Base-by-base conservation (phyloP, 2,888 invertebrate species). In the Frankliniella intonsa region DNA sequence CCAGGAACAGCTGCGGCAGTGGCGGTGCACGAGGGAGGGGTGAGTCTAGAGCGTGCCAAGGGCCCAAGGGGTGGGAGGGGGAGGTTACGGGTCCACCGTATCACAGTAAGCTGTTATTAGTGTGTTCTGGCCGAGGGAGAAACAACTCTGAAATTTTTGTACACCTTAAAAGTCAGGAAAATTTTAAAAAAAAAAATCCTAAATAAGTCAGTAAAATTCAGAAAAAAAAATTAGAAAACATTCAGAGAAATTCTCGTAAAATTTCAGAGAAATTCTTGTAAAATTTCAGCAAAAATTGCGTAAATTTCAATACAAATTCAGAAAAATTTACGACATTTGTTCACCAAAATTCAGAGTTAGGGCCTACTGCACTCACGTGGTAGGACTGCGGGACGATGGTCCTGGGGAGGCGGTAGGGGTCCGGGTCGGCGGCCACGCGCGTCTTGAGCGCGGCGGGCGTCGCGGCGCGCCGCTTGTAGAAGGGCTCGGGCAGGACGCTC, bases 311-410 rank as follows among this genome's bases (percentile, higher is more conserved):
- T 38, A 62, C 1, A 22, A 80, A 3, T 3, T 22, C n/a, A 38
- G 3, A 8, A 38, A 38, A 80, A 38, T 12, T 14, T 80, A n/a
- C 50, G n/a, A n/a, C 1, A 19, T 80, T 50, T 50, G 87, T 90
- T 89, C 85, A 92, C 92, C 89, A 89, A 85, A 82, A 92, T 92
- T 85, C 89, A 89, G 10, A 91, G 92, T 82, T 90, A n/a, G n/a
- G n/a, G n/a, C n/a, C n/a, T n/a, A n/a, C n/a, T n/a, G n/a, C 8
- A 88, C 86, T 86, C 19, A 92, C 88, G 22, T 88, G 88, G 85
- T 92, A 93, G 84, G 88, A 88, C 0, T 86, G 87, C 0, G 92
- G 92, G n/a, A 85, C 85, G 0, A 91, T 88, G 62, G 88, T 88
- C 0, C 87, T 87, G 0, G 92, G 92, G 14, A 93, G 87, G 0